Evolutionary conservation across 2,888 invertebrate species (phyloP).

Genomic region (Cylloceria caligata): DNA sequence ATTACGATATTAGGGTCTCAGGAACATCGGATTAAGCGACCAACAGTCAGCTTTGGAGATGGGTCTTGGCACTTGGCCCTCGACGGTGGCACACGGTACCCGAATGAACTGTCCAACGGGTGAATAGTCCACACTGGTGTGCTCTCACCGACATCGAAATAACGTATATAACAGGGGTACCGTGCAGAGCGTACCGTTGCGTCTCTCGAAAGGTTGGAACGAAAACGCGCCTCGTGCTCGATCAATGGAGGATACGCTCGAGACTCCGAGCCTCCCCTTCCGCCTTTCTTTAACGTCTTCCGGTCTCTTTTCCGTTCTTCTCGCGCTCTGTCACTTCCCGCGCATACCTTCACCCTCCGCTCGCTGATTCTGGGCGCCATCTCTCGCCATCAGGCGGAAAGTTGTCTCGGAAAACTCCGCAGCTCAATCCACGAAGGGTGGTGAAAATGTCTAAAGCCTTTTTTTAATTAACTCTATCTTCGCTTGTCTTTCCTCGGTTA

Average conservation of each 20-base stretch:
- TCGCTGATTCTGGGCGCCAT: conserved; percentile 13
- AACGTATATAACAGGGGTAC: background rate
- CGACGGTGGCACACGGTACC: conserved; percentile 16
- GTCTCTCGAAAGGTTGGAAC: conserved; percentile 37
- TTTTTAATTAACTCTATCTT: conserved; percentile 56
- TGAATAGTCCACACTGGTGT: conserved; percentile 38
- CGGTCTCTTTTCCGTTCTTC: conserved; percentile 72
- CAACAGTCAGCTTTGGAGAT: conserved; percentile 44
- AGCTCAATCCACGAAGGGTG: background rate
- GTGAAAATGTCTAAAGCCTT: background rate
- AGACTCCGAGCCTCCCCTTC: conserved; percentile 77
- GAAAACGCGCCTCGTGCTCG: conserved; percentile 47
- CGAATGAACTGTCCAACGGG: conserved; percentile 55
- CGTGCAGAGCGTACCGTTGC: conserved; percentile 14
- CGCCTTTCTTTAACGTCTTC: conserved; percentile 78
- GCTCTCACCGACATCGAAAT: background rate
- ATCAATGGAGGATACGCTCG: conserved; percentile 74
- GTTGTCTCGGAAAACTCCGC: conserved; percentile 2
- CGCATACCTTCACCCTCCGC: conserved; percentile 18
- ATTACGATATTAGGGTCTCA: conserved; percentile 74
- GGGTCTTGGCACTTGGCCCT: conserved; percentile 53
- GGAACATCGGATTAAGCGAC: conserved; percentile 60
- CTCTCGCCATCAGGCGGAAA: conserved; percentile 10
- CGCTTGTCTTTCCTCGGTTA: conserved; percentile 20
- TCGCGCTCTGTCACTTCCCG: conserved; percentile 19